Base-by-base conservation (phyloP, 1,140 invertebrate species). In the Drosophila bipectinata region DNA sequence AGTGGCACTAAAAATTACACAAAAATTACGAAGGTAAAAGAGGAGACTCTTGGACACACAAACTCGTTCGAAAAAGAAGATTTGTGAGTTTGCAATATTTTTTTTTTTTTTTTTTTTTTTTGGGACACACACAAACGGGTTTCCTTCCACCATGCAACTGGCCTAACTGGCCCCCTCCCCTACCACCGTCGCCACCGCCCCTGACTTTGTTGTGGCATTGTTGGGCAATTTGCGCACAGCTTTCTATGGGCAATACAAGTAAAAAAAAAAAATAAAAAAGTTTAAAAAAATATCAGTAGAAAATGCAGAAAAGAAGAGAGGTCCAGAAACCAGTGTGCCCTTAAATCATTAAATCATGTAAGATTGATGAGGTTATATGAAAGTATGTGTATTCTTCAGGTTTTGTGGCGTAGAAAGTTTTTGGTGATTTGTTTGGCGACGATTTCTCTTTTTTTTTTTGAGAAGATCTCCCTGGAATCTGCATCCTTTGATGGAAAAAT, bases 51-150 rank as follows among this genome's bases (percentile, higher is more conserved):
- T 15, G 61, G 18, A 18, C 47, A 48, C 71, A 53, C 60, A 74
- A 51, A 75, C 53, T 44, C 51, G 37, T 54, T 45, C 64, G 54
- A 34, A 49, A 80, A 52, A 64, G 67, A 63, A 85, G 78, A 85
- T 85, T 82, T 84, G 80, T 79, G 77, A 84, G 80, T 76, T 72
- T 72, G 79, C 79, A 82, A 79, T 84, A 3, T 34, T 34, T 9
- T 10, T 30, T 30, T 30, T 30, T 30, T 30, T 30, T 30, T n/a
- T n/a, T n/a, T 8, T 30, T 30, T 30, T 30, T 84, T 83, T 83
- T 83, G 64, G 68, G 77, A 80, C 81, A 85, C 77, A 80, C 81
- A 84, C 79, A 84, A 79, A 84, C 72, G 60, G 53, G 61, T 75
- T 55, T 58, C 51, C 14, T 55, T 51, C 48, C 41, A 18, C 26